phyloP scores from a whole-genome alignment of 2,888 invertebrate species.

The Standfussiana lucernea region DNA sequence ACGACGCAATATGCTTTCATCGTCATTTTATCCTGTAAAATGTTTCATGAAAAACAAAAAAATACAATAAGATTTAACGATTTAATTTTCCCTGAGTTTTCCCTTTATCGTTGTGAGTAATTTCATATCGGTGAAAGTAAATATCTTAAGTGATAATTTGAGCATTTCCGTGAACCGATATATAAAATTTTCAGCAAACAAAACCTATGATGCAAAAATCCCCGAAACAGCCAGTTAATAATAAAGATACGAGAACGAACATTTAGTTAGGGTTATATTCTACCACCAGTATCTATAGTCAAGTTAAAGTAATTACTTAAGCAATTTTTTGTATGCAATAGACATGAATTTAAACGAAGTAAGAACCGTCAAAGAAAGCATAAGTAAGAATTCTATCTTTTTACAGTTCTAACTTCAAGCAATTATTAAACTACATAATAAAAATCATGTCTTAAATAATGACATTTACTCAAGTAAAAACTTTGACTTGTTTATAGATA shows the following conservation, averaged over 20 bases:
- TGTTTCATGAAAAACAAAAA: constrained; percentile 5
- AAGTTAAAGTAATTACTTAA: too few species aligned
- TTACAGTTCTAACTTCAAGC: too few species aligned
- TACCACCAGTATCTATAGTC: too few species aligned
- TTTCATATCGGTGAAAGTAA: constrained; percentile 21
- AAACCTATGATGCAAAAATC: not conserved
- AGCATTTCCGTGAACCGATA: not conserved
- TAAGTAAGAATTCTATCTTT: too few species aligned
- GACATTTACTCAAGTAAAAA: too few species aligned
- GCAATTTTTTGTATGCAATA: too few species aligned
- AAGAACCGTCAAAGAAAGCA: too few species aligned
- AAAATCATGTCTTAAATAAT: too few species aligned
- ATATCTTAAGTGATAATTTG: constrained; percentile 3
- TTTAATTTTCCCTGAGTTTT: constrained; percentile 26
- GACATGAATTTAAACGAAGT: too few species aligned
- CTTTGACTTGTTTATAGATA: too few species aligned
- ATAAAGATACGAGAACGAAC: not conserved
- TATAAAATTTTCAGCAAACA: not conserved
- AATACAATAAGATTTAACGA: constrained; percentile 3
- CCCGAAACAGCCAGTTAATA: not conserved
- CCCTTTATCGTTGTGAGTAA: not conserved
- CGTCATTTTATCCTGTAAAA: constrained; percentile 15
- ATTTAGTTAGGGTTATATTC: too few species aligned
- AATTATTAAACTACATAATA: too few species aligned
- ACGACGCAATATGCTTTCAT: constrained; percentile 7